A percentile compares a stretch with the other conserved stretches of the same genome.
Evolutionary conservation across 1,140 invertebrate species (phyloP).

Genomic region (Sitophilus oryzae): DNA sequence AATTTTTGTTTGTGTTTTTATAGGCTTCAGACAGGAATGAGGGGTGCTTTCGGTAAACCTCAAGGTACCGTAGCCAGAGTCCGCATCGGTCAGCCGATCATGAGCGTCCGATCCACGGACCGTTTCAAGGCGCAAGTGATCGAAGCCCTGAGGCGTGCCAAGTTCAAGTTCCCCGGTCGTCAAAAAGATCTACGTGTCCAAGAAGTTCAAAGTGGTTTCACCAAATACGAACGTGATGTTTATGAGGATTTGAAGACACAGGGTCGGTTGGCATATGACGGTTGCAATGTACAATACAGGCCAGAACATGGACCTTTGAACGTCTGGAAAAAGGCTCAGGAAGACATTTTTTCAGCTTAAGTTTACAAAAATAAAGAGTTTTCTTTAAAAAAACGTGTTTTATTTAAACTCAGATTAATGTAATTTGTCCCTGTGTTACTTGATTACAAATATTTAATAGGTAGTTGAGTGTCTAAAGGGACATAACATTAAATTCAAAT

Average conservation of each 20-base stretch:
- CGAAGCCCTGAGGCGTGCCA: conserved; percentile 66
- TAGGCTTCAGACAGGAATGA: conserved; percentile 99
- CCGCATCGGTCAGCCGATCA: conserved; percentile 95
- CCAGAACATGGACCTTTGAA: conserved; percentile 87
- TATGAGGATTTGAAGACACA: conserved; percentile 82
- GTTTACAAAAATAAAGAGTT: conserved; percentile 4
- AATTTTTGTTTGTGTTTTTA: no score
- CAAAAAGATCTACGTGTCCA: conserved; percentile 97
- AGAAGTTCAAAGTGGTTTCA: conserved; percentile 99
- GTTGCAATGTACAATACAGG: conserved; percentile 89
- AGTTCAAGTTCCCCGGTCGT: conserved; percentile 99
- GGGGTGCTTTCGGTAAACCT: conserved; percentile 98
- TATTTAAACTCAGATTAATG: no score
- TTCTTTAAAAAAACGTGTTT: neutral
- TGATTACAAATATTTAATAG: no score
- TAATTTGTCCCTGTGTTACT: no score
- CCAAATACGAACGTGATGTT: conserved; percentile 87
- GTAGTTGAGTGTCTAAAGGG: no score
- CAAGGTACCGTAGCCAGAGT: conserved; percentile 98
- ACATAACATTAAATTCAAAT: no score
- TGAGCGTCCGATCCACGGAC: conserved; percentile 95
- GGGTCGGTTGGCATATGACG: conserved; percentile 83
- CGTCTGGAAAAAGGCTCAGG: conserved; percentile 80
- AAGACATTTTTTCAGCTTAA: conserved; percentile 39
- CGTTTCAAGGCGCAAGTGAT: conserved; percentile 77